phyloP scores from a whole-genome alignment of 2,888 invertebrate genomes.

The Aethes cnicana region DNA sequence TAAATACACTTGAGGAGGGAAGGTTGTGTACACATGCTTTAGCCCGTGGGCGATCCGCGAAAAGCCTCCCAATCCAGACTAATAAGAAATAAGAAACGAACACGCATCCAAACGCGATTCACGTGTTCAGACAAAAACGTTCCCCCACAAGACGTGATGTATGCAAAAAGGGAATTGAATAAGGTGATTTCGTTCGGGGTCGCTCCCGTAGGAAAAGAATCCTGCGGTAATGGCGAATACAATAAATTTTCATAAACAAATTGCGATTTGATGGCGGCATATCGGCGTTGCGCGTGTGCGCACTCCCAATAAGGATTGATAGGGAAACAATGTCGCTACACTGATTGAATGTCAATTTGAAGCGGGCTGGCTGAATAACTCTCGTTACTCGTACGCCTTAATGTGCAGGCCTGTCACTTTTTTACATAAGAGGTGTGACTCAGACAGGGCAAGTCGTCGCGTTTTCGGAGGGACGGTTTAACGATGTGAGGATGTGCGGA shows the following conservation, averaged over 20 bases:
- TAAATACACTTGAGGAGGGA: conserved; percentile 35
- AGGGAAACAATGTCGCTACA: conserved; percentile 79
- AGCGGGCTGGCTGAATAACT: conserved; percentile 60
- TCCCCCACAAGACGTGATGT: conserved; percentile 74
- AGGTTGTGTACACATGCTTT: conserved; percentile 36
- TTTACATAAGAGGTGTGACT: background rate
- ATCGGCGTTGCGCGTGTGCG: conserved; percentile 67
- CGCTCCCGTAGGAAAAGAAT: conserved; percentile 79
- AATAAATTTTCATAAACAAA: conserved; percentile 83
- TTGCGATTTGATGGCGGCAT: conserved; percentile 79
- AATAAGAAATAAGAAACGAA: conserved; percentile 80
- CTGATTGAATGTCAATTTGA: conserved; percentile 81
- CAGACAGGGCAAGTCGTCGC: background rate
- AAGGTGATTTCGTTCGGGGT: conserved; percentile 81
- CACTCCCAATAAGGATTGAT: conserved; percentile 80
- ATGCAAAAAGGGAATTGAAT: conserved; percentile 83
- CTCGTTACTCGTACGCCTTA: conserved; percentile 42
- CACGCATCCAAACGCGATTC: conserved; percentile 78
- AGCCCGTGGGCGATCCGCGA: conserved; percentile 63
- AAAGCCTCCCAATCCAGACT: conserved; percentile 76
- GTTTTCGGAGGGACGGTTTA: conserved; percentile 47
- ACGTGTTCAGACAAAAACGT: conserved; percentile 78
- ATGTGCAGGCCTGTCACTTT: conserved; percentile 17
- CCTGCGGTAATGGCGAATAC: conserved; percentile 80
- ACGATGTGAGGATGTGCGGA: conserved; percentile 58